Base-by-base conservation (phyloP, 2,113 vertebrate genomes). In the Calyptomena viridis region DNA sequence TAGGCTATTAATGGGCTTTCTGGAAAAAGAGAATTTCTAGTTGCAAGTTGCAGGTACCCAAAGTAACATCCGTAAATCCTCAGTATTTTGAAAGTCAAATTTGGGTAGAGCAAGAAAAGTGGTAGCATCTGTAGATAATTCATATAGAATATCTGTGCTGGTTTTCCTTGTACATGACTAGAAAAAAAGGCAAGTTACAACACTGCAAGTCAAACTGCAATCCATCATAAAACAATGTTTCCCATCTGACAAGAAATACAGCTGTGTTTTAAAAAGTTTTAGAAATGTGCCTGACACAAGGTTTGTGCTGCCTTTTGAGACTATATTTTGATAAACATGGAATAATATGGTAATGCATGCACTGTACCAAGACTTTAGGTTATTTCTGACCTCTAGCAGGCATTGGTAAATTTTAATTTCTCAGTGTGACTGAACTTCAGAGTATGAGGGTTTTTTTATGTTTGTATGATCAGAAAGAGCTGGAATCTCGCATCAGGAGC, bases 401-500 rank as follows among this genome's bases (percentile, higher is more conserved):
- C 39, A 21, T 49, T 89, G 14, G 4, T 49, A 55, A 67, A 28
- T 47, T 77, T 59, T 59, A 15, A 31, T 94, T 88, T 84, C 11
- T 79, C 18, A 22, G 2, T 68, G 39, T 74, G 25, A n/a, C 18
- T 77, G 46, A 71, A 71, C 58, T 84, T 86, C 14, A 62, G 33
- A 5, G 6, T 33, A 5, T 12, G 20, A 3, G 9, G 4, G 1
- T 11, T 37, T n/a, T 76, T 59, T 23, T 8, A 5, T 2, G 24
- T 87, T 87, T 35, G 16, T 69, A 25, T 50, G 27, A 22, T 53
- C 31, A 47, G 55, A 68, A 84, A 8, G 25, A 69, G 8, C 30
- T 50, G 22, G 19, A 72, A 64, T 58, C 16, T 82, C 37, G 71
- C 62, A 25, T 50, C 30, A 80, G 31, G 39, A 60, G 5, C 14